Percentiles rank a stretch among this genome's conserved stretches.
phyloP scores from a whole-genome alignment of 2,888 invertebrate species.

The Eulithis testata region DNA sequence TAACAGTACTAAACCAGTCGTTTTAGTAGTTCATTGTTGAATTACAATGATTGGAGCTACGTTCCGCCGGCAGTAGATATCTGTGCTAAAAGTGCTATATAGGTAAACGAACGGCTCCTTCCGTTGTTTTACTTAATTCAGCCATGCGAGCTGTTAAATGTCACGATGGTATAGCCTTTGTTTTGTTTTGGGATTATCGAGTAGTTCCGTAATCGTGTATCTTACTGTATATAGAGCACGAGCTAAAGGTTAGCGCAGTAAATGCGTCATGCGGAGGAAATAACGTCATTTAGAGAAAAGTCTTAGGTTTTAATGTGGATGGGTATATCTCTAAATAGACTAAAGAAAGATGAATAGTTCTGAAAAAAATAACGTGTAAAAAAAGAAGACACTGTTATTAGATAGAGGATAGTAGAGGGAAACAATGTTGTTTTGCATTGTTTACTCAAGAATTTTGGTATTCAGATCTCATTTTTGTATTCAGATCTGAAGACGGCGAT shows the following conservation, averaged over 20 bases:
- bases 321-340: no score
- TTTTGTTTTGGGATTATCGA: constrained; percentile 19
- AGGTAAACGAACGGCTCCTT: constrained; percentile 68
- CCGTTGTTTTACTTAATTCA: constrained; percentile 57
- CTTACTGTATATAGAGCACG: no score
- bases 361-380: no score
- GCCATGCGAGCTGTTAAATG: constrained; percentile 40
- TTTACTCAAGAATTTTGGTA: constrained; percentile 5
- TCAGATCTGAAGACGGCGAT: constrained; percentile 16
- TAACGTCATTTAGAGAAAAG: no score
- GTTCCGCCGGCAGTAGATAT: constrained; percentile 63
- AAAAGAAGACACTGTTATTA: no score
- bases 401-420: no score
- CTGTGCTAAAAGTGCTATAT: constrained; percentile 65
- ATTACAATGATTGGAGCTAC: constrained; percentile 57
- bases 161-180: constrained; percentile 30
- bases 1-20: constrained; percentile 41
- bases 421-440: not conserved
- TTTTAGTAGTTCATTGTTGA: constrained; percentile 44
- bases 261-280: no score
- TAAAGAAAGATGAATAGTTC: no score
- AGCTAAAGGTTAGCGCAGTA: no score
- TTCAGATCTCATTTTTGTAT: constrained; percentile 1
- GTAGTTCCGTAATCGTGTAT: not conserved
- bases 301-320: no score